Percentiles rank a stretch among this genome's conserved stretches.
Conservation (phyloP, 2,797 vertebrate species). For the Sebastolobus altivelis region DNA sequence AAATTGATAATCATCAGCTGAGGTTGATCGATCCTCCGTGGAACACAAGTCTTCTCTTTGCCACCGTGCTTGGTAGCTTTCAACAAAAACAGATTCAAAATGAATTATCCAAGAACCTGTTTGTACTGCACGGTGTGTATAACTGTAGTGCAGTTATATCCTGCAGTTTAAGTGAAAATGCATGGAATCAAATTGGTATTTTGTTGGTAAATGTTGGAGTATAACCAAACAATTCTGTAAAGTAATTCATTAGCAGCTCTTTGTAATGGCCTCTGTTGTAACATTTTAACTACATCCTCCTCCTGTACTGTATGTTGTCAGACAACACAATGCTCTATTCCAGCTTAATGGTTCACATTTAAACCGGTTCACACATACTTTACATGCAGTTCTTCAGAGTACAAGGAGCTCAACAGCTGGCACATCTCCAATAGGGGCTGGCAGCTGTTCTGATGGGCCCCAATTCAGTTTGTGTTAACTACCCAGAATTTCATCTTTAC, state of each 20-base stretch:
- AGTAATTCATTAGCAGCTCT: background rate
- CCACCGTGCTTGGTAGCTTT: background rate
- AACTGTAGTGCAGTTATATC: background rate
- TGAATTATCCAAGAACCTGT: background rate
- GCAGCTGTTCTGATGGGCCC: background rate
- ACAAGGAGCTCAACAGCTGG: background rate
- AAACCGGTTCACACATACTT: background rate
- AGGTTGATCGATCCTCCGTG: background rate
- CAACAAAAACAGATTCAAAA: background rate
- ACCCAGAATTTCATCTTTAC: background rate
- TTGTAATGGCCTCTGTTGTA: background rate
- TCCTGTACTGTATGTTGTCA: background rate
- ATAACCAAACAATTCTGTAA: background rate
- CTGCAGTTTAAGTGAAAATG: background rate
- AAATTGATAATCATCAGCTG: background rate
- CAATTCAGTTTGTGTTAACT: background rate
- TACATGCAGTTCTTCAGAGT: background rate
- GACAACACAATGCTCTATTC: background rate
- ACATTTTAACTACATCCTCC: background rate
- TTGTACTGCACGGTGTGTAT: background rate
- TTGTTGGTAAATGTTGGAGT: background rate
- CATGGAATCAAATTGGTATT: background rate
- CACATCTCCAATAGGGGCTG: background rate
- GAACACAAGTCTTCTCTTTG: background rate
- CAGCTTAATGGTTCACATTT: slow-evolving; percentile 3